A percentile compares a stretch with the other conserved stretches of the same genome.
phyloP scores from a whole-genome alignment of 2,113 vertebrate species.

The Cranoglanis bouderius region DNA sequence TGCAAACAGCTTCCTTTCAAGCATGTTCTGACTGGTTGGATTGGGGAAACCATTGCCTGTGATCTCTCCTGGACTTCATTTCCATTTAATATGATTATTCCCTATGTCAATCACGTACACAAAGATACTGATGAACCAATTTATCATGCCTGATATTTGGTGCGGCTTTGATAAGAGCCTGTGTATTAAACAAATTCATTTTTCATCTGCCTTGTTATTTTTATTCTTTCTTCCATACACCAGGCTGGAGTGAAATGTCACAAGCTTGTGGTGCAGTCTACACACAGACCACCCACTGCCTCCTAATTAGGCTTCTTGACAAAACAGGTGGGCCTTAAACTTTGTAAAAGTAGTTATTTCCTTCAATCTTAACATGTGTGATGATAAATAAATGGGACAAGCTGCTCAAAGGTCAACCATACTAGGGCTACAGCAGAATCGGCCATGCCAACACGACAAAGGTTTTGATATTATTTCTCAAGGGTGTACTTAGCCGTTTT shows the following conservation, averaged over 20 bases:
- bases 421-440: background rate
- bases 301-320: constrained; percentile 76
- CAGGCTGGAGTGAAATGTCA: constrained; percentile 80
- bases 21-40: constrained; percentile 44
- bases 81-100: constrained; percentile 57
- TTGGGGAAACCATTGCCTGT: constrained; percentile 37
- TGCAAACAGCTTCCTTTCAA: constrained; percentile 41
- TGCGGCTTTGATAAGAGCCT: constrained; percentile 76
- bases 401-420: constrained; percentile 44
- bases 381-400: constrained; percentile 36
- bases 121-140: constrained; percentile 74
- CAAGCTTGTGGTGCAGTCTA: constrained; percentile 75
- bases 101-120: constrained; percentile 70
- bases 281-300: constrained; percentile 60
- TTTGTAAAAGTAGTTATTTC: constrained; percentile 29
- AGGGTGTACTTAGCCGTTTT: background rate
- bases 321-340: constrained; percentile 58
- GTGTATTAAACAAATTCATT: constrained; percentile 77
- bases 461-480: background rate
- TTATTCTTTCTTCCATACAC: constrained; percentile 52
- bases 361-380: constrained; percentile 25
- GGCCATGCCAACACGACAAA: background rate
- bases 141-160: constrained; percentile 70
- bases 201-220: constrained; percentile 78
- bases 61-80: constrained; percentile 50